Base-by-base conservation (phyloP, 2,888 invertebrate species). In the Ophion costatus region DNA sequence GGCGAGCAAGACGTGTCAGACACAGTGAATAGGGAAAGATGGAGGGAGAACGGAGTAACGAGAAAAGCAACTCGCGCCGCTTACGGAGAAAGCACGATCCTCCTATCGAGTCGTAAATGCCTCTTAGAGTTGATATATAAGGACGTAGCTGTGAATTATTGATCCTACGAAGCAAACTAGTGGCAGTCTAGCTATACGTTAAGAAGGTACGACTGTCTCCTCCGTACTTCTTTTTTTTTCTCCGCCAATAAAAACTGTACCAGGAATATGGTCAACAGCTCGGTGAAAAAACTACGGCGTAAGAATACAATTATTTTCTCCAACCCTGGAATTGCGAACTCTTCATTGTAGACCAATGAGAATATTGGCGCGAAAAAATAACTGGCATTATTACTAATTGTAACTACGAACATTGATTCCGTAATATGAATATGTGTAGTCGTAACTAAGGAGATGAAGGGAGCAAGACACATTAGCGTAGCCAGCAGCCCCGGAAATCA, bases 111-210 rank as follows among this genome's bases (percentile, higher is more conserved):
- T 29, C 76, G 84, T 74, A 84, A 84, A 78, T 84, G 84, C 74
- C 69, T 64, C 69, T 73, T 73, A 69, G 71, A 84, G 77, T 78
- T 76, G 77, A 81, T 78, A 74, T 81, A 78, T 81, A 84, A 84
- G 84, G 80, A 84, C 74, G 77, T 70, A 45, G 75, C 74, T 56
- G 77, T 84, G 84, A 84, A 84, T 84, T 84, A 84, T 84, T 84
- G 84, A 84, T 84, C 84, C 84, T 80, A 77, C 38, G 57, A 77
- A 70, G 77, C 24, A 38, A 45, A 61, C 29, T 73, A 67, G 33
- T 56, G 42, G 22, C 45, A 59, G 56, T 45, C 51, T 75, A 61
- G 20, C 64, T 80, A 42, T 76, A 59, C 59, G 51, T 56, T 51
- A 51, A 74, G 74, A n/a, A 63, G 14, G 10, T n/a, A 38, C 38